Conservation (phyloP, 2,113 vertebrate species). For the Boulengerochromis microlepis region DNA sequence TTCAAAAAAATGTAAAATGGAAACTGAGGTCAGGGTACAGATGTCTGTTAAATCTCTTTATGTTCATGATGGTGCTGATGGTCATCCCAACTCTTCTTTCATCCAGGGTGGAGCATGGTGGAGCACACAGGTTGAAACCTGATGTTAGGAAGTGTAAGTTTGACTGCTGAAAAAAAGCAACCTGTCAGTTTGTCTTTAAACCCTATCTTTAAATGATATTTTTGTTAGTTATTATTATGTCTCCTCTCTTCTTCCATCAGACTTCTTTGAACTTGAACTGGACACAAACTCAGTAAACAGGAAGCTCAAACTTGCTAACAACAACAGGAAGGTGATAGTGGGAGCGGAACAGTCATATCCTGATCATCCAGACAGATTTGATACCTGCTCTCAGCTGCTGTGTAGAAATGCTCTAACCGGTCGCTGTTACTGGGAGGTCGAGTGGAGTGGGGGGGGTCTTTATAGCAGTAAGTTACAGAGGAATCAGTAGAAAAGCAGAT, state of each 20-base stretch:
- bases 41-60: background rate
- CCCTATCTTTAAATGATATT: background rate
- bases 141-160: slow-evolving; percentile 1
- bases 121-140: background rate
- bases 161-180: background rate
- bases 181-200: background rate
- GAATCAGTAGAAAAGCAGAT: background rate
- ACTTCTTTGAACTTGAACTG: background rate
- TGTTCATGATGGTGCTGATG: background rate
- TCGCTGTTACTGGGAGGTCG: background rate
- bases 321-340: background rate
- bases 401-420: background rate
- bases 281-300: background rate
- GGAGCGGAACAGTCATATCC: background rate
- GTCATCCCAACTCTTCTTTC: background rate
- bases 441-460: background rate
- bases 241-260: background rate
- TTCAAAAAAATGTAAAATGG: background rate
- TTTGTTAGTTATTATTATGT: background rate
- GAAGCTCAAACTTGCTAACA: background rate
- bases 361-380: background rate
- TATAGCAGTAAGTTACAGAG: background rate
- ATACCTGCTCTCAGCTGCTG: background rate
- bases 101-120: background rate
- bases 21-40: background rate